These are phyloP conservation scores for Rhinichthys osculus DNA, from an alignment of 2,797 vertebrate species.

Conservation along the genomic window DNA sequence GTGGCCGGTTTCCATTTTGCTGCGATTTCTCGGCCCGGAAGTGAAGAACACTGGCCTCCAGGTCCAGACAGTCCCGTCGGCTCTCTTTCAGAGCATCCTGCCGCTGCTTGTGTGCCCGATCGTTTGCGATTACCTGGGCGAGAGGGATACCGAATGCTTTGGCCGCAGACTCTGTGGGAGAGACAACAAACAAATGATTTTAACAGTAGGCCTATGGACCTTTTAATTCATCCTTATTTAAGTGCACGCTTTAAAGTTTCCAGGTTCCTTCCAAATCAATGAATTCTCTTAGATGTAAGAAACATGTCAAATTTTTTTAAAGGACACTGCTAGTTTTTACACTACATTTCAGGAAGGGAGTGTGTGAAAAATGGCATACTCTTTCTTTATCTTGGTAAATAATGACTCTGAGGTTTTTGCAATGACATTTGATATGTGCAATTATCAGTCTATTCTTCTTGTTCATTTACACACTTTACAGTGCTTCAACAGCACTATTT, in stretches of 20 bases:
- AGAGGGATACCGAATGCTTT: slow-evolving; percentile 88
- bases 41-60: slow-evolving; percentile 82
- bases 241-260: neutral
- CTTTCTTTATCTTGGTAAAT: slow-evolving; percentile 2
- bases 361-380: neutral
- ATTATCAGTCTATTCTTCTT: neutral
- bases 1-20: slow-evolving; percentile 70
- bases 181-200: neutral
- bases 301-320: neutral
- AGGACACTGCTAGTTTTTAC: neutral
- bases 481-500: neutral
- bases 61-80: slow-evolving; percentile 83
- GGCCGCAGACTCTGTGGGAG: slow-evolving; percentile 75
- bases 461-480: neutral
- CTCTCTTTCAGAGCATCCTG: slow-evolving; percentile 83
- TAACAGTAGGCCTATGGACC: neutral
- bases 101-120: slow-evolving; percentile 78
- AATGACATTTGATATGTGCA: no score
- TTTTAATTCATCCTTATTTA: neutral
- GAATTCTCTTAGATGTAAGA: neutral
- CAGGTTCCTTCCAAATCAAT: neutral
- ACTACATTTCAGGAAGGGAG: slow-evolving; percentile 32
- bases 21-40: slow-evolving; percentile 83
- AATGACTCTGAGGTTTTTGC: neutral
- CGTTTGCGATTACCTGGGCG: slow-evolving; percentile 85